Base-by-base conservation (phyloP, 2,113 vertebrate genomes). In the Gavialis gangeticus region DNA sequence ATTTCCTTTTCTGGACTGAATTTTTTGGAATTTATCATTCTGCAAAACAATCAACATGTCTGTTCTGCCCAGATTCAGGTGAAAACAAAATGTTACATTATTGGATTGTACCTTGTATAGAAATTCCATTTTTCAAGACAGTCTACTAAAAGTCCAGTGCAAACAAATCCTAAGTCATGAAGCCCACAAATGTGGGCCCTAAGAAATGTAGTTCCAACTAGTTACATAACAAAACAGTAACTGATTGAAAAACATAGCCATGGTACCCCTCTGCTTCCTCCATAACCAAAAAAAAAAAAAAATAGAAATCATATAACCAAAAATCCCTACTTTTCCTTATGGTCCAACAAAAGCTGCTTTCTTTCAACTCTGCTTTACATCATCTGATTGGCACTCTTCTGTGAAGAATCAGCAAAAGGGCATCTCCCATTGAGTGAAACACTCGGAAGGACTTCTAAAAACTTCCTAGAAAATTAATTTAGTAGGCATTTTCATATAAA, bases 161-260 rank as follows among this genome's bases (percentile, higher is more conserved):
- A 82, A 91, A 57, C 54, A 67, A 21, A 56, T 22, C 34, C 3
- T 13, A 46, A 6, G 21, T 15, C 58, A 78, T 60, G 1, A 88
- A 16, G 56, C 34, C 2, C n/a, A 14, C 71, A 81, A 71, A 28
- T 13, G 7, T 2, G 1, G 1, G 1, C 14, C 2, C 2, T 18
- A 13, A 1, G 59, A 56, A 82, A 37, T 4, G 5, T 73, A 17
- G 5, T 11, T 90, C 77, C 34, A 3, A 87, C 19, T 30, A 73
- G 80, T 12, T 3, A 27, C 10, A 46, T 57, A 82, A 27, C 0
- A 0, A 5, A 82, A 27, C 0, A 0, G 6, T 25, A 87, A 6
- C 59, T 77, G 77, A 46, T 21, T 78, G 17, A 56, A 24, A 62
- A 24, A 28, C 1, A 1, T 63, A 25, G 21, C 79, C 6, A 2